Percentiles rank a stretch among this genome's conserved stretches.
Evolutionary conservation across 2,888 invertebrate genomes (phyloP).

Genomic region (Acheta domesticus): DNA sequence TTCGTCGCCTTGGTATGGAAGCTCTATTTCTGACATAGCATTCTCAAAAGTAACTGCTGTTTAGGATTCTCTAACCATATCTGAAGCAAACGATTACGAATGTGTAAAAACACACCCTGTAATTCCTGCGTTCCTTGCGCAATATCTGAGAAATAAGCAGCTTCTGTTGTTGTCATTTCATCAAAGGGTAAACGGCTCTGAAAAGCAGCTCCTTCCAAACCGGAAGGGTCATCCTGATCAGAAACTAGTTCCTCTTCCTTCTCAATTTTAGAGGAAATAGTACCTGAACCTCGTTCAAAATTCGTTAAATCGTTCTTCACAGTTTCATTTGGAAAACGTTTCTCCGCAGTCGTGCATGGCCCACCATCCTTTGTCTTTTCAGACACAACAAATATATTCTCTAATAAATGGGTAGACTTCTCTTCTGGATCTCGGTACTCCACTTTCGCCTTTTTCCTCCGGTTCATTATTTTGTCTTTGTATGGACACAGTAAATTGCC

Average conservation of each 20-base stretch:
- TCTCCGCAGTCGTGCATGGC: constrained; percentile 20
- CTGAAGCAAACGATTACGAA: constrained; percentile 86
- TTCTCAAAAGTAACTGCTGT: constrained; percentile 80
- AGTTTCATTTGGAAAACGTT: constrained; percentile 19
- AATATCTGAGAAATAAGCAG: constrained; percentile 89
- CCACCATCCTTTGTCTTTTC: constrained; percentile 27
- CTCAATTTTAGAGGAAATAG: constrained; percentile 38
- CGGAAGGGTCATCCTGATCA: constrained; percentile 54
- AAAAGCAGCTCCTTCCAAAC: constrained; percentile 87
- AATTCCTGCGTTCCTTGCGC: constrained; percentile 76
- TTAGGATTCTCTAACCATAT: constrained; percentile 96
- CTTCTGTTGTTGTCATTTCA: constrained; percentile 90
- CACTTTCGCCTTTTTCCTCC: constrained; percentile 32
- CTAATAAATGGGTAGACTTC: constrained; percentile 34
- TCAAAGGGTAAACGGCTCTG: constrained; percentile 92
- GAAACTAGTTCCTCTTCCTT: constrained; percentile 49
- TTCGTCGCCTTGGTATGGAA: constrained; percentile 90
- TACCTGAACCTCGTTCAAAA: neutral
- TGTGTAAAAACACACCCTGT: constrained; percentile 84
- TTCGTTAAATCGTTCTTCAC: neutral
- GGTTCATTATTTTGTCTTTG: constrained; percentile 30
- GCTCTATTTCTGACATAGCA: constrained; percentile 71
- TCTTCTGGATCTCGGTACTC: constrained; percentile 37
- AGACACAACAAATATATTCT: constrained; percentile 26
- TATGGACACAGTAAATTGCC: too few species aligned